phyloP scores from a whole-genome alignment of 2,113 vertebrate species.

The Hemiscyllium ocellatum region DNA sequence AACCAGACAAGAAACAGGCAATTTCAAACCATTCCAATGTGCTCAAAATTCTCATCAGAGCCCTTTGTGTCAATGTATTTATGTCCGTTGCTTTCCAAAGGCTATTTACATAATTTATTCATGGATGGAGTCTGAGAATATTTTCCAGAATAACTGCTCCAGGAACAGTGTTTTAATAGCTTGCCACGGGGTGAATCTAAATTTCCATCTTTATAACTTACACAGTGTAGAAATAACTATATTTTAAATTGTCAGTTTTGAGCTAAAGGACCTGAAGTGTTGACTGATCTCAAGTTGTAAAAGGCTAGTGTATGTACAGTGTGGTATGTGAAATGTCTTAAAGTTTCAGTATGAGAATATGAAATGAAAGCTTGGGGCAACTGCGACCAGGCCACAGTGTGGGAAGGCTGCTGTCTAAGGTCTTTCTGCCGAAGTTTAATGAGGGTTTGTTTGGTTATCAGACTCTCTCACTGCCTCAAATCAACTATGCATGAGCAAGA shows the following conservation, averaged over 20 bases:
- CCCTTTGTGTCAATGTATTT: not conserved
- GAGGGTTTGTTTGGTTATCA: too few relatives aligned
- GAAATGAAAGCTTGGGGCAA: too few relatives aligned
- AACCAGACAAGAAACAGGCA: not conserved
- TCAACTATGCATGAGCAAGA: too few relatives aligned
- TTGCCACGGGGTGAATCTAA: not conserved
- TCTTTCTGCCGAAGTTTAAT: too few relatives aligned
- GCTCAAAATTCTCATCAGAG: not conserved
- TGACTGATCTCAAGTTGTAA: not conserved
- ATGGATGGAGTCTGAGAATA: not conserved
- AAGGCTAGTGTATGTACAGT: not conserved
- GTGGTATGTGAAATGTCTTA: not conserved
- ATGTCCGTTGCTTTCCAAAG: not conserved
- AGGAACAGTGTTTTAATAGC: not conserved
- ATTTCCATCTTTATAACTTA: not conserved
- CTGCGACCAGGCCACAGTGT: not conserved
- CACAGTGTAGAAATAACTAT: not conserved
- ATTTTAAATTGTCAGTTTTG: not conserved
- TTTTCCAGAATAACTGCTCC: not conserved
- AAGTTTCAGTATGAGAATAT: not conserved
- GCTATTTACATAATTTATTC: slow-evolving; percentile 23
- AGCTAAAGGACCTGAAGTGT: not conserved
- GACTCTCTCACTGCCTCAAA: too few relatives aligned
- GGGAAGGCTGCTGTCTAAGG: not conserved
- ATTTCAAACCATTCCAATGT: not conserved